Conservation (phyloP, 1,140 invertebrate genomes). For the Proctacanthus coquilletti region DNA sequence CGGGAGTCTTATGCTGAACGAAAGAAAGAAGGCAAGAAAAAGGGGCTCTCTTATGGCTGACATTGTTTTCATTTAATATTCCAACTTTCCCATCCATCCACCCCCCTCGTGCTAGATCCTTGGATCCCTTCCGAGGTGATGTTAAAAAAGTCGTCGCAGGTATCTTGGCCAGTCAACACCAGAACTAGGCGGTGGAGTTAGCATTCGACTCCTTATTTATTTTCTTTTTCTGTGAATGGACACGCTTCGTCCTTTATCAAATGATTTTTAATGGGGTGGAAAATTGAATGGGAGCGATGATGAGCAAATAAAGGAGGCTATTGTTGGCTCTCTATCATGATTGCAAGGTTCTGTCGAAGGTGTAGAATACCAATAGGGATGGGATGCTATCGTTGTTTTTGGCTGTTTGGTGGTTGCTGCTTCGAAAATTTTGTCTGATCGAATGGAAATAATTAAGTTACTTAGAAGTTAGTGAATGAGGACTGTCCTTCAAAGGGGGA, state of each 20-base stretch:
- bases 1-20: no score
- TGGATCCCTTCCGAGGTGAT: neutral
- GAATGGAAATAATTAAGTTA: no score
- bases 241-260: neutral
- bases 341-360: no score
- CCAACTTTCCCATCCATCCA: no score
- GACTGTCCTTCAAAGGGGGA: no score
- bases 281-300: conserved; percentile 5
- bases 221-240: neutral
- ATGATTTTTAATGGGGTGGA: conserved; percentile 5
- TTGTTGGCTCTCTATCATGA: conserved; percentile 1
- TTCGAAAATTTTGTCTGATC: no score
- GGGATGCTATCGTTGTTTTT: no score
- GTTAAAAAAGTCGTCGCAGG: neutral
- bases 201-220: neutral
- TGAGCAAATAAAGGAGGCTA: conserved; percentile 4
- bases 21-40: no score
- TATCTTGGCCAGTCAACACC: neutral
- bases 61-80: conserved; percentile 1
- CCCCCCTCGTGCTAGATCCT: neutral
- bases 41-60: neutral
- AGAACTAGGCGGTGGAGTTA: neutral
- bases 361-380: no score
- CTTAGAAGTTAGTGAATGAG: no score
- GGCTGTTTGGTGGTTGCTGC: no score